These are phyloP conservation scores for Raja brachyura DNA, from an alignment of 2,113 vertebrate genomes.

Conservation along the genomic window DNA sequence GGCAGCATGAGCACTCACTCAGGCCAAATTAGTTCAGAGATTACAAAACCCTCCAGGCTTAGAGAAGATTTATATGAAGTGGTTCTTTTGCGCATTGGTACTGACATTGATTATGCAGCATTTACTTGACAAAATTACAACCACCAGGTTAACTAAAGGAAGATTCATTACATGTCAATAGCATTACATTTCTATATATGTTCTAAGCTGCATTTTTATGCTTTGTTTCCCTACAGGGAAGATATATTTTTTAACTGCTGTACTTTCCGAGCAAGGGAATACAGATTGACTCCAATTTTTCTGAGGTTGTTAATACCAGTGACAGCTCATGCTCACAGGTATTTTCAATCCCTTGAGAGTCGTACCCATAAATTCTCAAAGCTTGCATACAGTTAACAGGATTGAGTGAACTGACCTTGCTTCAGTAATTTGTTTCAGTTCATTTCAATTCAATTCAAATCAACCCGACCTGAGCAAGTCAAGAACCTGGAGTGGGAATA, in stretches of 20 bases:
- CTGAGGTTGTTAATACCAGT: neutral
- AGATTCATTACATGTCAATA: conserved; percentile 2
- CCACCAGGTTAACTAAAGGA: neutral
- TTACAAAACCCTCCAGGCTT: neutral
- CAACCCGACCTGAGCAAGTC: conserved; percentile 27
- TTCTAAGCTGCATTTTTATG: neutral
- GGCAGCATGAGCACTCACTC: neutral
- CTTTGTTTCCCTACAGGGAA: neutral
- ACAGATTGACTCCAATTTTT: neutral
- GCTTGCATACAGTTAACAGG: neutral
- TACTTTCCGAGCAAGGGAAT: neutral
- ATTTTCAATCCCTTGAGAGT: neutral
- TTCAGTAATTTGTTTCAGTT: conserved; percentile 24
- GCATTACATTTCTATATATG: neutral
- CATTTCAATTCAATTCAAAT: conserved; percentile 31
- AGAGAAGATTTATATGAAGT: neutral
- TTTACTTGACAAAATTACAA: neutral
- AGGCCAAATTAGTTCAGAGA: neutral
- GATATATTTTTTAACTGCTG: neutral
- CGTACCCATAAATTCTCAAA: neutral
- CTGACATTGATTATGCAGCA: neutral
- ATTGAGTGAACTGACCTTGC: conserved; percentile 27
- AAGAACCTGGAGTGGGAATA: neutral
- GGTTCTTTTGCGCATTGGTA: neutral
- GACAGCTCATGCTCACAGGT: conserved; percentile 20